These are phyloP conservation scores for Apis cerana DNA, from an alignment of 1,140 invertebrate genomes.

Conservation along the genomic window DNA sequence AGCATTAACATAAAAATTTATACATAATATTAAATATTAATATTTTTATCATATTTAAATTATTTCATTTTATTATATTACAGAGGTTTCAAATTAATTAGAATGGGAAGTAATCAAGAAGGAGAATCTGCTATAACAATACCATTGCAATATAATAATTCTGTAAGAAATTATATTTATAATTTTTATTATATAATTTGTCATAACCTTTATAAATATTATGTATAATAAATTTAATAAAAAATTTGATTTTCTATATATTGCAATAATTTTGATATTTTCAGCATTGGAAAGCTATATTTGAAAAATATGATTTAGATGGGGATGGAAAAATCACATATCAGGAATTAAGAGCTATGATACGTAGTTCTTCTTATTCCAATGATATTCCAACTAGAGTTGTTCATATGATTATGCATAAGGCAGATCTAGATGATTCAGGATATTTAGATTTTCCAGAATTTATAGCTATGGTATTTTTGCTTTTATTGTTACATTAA, in stretches of 20 bases:
- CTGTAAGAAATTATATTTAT: constrained; percentile 67
- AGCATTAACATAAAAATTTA: not conserved
- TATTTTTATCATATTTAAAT: not conserved
- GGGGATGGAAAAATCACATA: constrained; percentile 88
- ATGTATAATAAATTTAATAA: constrained; percentile 8
- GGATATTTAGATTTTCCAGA: constrained; percentile 89
- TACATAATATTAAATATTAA: not conserved
- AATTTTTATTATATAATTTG: constrained; percentile 8
- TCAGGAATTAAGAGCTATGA: constrained; percentile 85
- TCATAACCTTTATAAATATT: constrained; percentile 9
- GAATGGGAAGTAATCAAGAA: constrained; percentile 73
- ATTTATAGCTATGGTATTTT: constrained; percentile 87
- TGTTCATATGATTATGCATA: constrained; percentile 86
- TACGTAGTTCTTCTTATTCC: constrained; percentile 84
- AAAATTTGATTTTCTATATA: not conserved
- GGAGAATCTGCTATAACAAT: constrained; percentile 74
- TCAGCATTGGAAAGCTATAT: constrained; percentile 79
- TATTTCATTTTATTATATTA: constrained; percentile 29
- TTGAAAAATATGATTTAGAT: constrained; percentile 88
- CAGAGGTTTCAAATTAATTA: constrained; percentile 77
- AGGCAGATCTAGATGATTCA: constrained; percentile 87
- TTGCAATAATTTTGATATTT: constrained; percentile 36
- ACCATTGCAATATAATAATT: constrained; percentile 77
- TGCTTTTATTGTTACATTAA: not conserved
- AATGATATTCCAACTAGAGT: constrained; percentile 88